A percentile compares a stretch with the other conserved stretches of the same genome.
These are phyloP conservation scores for Sapajus apella DNA, from an alignment of 2,113 vertebrate species.

Conservation along the genomic window DNA sequence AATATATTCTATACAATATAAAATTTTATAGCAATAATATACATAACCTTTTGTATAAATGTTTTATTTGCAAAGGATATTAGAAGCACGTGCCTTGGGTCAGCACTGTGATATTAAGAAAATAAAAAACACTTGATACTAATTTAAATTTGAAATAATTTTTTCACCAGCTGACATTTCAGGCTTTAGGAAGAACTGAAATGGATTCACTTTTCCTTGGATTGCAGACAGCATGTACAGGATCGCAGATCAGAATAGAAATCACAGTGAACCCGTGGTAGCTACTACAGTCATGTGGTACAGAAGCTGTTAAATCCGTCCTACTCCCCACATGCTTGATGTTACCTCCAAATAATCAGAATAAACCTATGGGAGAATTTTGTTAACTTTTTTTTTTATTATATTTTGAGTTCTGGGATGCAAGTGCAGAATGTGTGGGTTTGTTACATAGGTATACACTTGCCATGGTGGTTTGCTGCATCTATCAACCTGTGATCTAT, in stretches of 20 bases:
- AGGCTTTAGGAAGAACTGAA: not conserved
- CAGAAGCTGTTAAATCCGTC: not conserved
- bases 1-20: not conserved
- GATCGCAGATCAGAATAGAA: not conserved
- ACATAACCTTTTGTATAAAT: not conserved
- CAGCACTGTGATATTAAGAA: not conserved
- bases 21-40: not conserved
- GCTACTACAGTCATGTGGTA: not conserved
- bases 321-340: not conserved
- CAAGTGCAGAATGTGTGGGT: no score
- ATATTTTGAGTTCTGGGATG: no score
- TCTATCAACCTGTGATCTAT: no score
- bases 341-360: not conserved
- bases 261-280: not conserved
- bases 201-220: not conserved
- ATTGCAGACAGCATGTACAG: not conserved
- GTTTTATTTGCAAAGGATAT: not conserved
- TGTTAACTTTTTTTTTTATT: not conserved
- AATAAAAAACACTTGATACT: not conserved
- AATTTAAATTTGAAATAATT: not conserved
- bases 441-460: no score
- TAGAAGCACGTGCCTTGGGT: not conserved
- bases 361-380: not conserved
- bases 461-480: no score
- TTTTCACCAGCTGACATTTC: not conserved